Conservation (phyloP, 1,140 invertebrate species). For the Psix sp. region DNA sequence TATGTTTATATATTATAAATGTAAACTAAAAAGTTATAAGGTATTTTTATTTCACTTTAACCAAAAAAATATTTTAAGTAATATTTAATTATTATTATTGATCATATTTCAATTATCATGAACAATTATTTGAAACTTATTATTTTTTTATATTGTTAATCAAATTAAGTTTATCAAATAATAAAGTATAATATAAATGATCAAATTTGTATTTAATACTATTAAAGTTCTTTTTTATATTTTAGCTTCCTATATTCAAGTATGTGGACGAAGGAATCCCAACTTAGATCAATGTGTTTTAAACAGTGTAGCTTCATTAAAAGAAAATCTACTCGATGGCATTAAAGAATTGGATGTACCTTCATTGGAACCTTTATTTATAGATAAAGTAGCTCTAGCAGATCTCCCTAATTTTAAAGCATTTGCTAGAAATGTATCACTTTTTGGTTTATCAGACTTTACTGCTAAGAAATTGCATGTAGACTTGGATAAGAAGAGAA, state of each 20-base stretch:
- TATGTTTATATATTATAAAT: no score
- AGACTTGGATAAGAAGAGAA: constrained; percentile 75
- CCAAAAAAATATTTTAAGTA: no score
- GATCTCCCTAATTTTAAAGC: constrained; percentile 73
- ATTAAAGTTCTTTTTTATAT: constrained; percentile 26
- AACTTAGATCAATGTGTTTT: constrained; percentile 79
- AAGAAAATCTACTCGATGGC: constrained; percentile 77
- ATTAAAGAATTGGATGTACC: constrained; percentile 82
- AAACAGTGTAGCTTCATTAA: constrained; percentile 77
- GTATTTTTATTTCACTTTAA: no score
- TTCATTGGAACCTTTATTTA: constrained; percentile 79
- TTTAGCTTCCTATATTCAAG: constrained; percentile 81
- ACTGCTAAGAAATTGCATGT: constrained; percentile 75
- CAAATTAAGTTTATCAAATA: no score
- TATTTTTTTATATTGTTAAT: no score
- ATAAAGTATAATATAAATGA: no score
- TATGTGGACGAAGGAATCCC: constrained; percentile 81
- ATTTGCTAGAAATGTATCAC: constrained; percentile 74
- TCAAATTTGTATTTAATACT: neutral
- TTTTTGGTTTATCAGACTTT: constrained; percentile 77
- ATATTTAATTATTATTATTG: no score
- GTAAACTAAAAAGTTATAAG: no score
- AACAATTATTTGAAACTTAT: no score
- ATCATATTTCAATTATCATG: no score
- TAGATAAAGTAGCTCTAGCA: constrained; percentile 74